A percentile compares a stretch with the other conserved stretches of the same genome.
phyloP scores from a whole-genome alignment of 2,113 vertebrate genomes.

The Forbesichthys agassizii region DNA sequence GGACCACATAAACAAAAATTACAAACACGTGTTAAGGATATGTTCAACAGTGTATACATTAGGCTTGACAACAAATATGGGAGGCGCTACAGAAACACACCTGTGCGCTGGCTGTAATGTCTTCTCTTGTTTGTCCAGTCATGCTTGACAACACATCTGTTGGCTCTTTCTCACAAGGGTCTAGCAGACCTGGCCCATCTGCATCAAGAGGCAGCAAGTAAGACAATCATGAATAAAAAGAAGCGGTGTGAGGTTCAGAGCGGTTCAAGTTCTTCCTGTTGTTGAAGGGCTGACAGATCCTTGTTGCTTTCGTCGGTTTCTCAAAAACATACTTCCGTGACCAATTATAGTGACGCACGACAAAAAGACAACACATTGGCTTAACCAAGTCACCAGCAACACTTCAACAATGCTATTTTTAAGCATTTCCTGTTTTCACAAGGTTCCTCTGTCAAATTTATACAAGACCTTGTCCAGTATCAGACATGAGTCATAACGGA shows the following conservation, averaged over 20 bases:
- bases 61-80: not conserved
- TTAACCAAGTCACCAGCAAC: too few species aligned
- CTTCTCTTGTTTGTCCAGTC: conserved; percentile 76
- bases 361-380: too few species aligned
- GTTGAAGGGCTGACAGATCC: too few species aligned
- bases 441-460: too few species aligned
- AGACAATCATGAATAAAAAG: not conserved
- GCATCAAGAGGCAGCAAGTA: conserved; percentile 6
- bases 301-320: too few species aligned
- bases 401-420: too few species aligned
- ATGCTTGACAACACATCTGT: conserved; percentile 70
- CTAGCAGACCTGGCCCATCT: conserved; percentile 83
- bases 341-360: too few species aligned
- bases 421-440: too few species aligned
- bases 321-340: too few species aligned
- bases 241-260: not conserved
- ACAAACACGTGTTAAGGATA: not conserved
- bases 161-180: conserved; percentile 81
- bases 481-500: too few species aligned
- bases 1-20: not conserved
- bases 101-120: conserved; percentile 80
- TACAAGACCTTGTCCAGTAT: too few species aligned
- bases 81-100: conserved; percentile 40
- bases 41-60: not conserved
- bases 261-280: too few species aligned